Conservation (phyloP, 2,888 invertebrate species). For the Drymonia ruficornis region DNA sequence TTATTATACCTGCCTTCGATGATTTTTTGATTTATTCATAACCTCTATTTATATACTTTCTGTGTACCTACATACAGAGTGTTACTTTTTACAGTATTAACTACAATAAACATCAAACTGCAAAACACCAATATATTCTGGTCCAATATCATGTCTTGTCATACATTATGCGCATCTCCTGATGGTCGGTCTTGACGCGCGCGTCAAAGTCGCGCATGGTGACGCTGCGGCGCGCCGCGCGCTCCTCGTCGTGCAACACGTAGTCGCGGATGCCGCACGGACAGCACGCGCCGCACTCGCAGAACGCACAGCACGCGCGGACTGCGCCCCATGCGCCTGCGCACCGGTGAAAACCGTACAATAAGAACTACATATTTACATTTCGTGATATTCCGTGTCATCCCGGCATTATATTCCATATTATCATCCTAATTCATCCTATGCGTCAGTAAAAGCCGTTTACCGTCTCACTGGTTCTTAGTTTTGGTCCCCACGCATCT, state of each 20-base stretch:
- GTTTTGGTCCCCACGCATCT: no score
- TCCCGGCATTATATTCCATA: no score
- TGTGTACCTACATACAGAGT: no score
- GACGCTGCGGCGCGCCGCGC: conserved; percentile 33
- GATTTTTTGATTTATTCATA: neutral
- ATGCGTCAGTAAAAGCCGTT: no score
- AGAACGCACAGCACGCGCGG: conserved; percentile 57
- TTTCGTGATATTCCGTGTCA: no score
- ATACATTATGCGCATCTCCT: conserved; percentile 60
- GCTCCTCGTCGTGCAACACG: conserved; percentile 51
- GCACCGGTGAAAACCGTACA: neutral
- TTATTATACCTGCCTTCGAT: no score
- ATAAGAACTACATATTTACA: no score
- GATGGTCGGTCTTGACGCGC: conserved; percentile 48
- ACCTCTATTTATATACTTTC: no score
- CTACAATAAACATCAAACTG: neutral
- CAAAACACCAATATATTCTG: neutral
- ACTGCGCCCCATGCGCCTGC: conserved; percentile 62
- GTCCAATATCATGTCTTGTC: conserved; percentile 26
- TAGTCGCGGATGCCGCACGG: conserved; percentile 45
- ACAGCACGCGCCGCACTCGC: conserved; percentile 57
- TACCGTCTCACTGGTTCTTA: no score
- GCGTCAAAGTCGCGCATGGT: conserved; percentile 63
- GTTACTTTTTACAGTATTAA: no score
- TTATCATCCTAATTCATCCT: no score